Base-by-base conservation (phyloP, 2,113 vertebrate genomes). In the Anolis carolinensis region DNA sequence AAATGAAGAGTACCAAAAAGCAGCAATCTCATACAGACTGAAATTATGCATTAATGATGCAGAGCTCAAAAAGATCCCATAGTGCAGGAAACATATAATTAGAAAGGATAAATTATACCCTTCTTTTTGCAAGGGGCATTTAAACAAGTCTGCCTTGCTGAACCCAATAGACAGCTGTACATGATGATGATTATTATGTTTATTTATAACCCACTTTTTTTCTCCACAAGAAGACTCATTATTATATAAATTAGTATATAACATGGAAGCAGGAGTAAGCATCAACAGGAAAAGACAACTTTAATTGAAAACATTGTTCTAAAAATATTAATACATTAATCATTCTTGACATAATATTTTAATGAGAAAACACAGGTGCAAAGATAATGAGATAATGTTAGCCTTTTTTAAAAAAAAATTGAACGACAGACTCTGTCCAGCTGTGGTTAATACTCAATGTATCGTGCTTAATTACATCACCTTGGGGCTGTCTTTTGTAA, bases 21-120 rank as follows among this genome's bases (percentile, higher is more conserved):
- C 87, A 91, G 73, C 86, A 87, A 90, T 94, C 93, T 89, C 79
- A 48, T 91, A 39, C 89, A 90, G 85, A 81, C 48, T 89, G n/a
- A 71, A 88, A 77, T 89, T 90, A 93, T 34, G 71, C 88, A 62
- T 32, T 93, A 87, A 83, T 88, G 80, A 91, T 78, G 82, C 81
- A 6, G 90, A 89, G 77, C 70, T 90, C 76, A 88, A 90, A 92
- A 16, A 75, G 93, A 88, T 67, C 88, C 59, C 85, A 82, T 63
- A 87, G 88, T 73, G 86, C 85, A 87, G 86, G 84, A 88, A 92
- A 91, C 68, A 86, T 89, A 77, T 88, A 90, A 92, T 94, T 93
- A 91, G 89, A 91, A 93, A 89, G 76, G 68, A 92, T 78, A 86
- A 92, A 7, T 92, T 91, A 89, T 71, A 0, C 36, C 91, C 87